Base-by-base conservation (phyloP, 2,113 vertebrate genomes). In the Lepus timidus region DNA sequence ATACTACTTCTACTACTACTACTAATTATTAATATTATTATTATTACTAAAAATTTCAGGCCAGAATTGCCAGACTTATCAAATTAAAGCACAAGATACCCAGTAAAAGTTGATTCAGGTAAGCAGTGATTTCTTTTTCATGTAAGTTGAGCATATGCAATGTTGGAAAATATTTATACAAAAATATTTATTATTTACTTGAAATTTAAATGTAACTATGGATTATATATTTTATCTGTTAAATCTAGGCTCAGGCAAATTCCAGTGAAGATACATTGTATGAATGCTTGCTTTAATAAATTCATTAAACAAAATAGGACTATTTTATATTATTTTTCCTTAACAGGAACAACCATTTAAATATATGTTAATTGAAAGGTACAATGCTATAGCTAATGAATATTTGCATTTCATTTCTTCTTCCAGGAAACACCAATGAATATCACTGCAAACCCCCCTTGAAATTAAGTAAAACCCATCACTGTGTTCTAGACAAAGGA, bases 41-140 rank as follows among this genome's bases (percentile, higher is more conserved):
- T 58, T 58, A 52, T 39, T 82, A 70, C 20, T 89, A 55, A 88
- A 83, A 1, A 61, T 3, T 58, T 71, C 10, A 73, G 3, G 1
- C 4, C 51, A 78, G 1, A 6, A 49, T 68, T 88, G 36, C 22
- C 4, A 86, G 23, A 58, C 71, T 71, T 78, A 85, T 19, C 31
- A 81, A 85, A 85, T 65, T 33, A 88, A 79, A 83, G 58, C 27
- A 81, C n/a, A 52, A 13, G 9, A 2, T 20, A 44, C 2, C 31
- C 33, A 90, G 44, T 22, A 73, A 86, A 90, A 61, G 52, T 25
- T 95, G 36, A 92, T 90, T 93, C 25, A 87, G 16, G 62, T 71
- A 90, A 80, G 3, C 31, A 90, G 52, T 71, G 7, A 36, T 70
- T 87, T 80, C 52, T 76, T 83, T 88, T 84, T 39, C 9, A 27